These are phyloP conservation scores for Symphodus melops DNA, from an alignment of 2,113 vertebrate genomes.

Conservation along the genomic window DNA sequence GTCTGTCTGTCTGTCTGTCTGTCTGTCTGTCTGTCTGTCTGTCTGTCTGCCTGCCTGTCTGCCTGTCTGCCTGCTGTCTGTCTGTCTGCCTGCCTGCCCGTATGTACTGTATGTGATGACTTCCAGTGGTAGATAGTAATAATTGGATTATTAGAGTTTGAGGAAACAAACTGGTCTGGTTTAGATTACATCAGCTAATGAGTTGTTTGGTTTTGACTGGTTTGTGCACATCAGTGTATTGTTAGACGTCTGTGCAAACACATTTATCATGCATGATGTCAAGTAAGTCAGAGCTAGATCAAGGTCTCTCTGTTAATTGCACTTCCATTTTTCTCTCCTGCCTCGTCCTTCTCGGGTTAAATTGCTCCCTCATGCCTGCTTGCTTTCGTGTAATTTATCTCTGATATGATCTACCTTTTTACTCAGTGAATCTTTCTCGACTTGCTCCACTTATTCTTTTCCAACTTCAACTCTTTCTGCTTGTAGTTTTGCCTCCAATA, in stretches of 20 bases:
- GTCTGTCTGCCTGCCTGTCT: too few relatives aligned
- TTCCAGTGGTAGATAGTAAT: slow-evolving; percentile 62
- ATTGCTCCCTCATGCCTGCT: slow-evolving; percentile 9
- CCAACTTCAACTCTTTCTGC: background rate
- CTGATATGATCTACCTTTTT: slow-evolving; percentile 9
- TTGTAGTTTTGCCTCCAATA: background rate
- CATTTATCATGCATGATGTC: slow-evolving; percentile 34
- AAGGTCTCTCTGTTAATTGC: slow-evolving; percentile 50
- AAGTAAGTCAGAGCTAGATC: slow-evolving; percentile 39
- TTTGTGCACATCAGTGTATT: slow-evolving; percentile 14
- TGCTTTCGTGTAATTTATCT: background rate
- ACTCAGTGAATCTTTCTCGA: background rate
- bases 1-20: too few relatives aligned
- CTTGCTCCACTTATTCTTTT: background rate
- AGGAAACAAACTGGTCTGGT: slow-evolving; percentile 55
- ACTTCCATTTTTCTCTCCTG: slow-evolving; percentile 3
- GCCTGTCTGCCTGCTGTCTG: too few relatives aligned
- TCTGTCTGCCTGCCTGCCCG: too few relatives aligned
- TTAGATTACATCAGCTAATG: slow-evolving; percentile 57
- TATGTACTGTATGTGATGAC: slow-evolving; percentile 24
- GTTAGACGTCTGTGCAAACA: slow-evolving; percentile 1
- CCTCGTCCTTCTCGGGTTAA: slow-evolving; percentile 6
- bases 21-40: too few relatives aligned
- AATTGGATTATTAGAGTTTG: slow-evolving; percentile 60
- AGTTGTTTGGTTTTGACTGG: slow-evolving; percentile 52